These are phyloP conservation scores for Nycticebus coucang DNA, from an alignment of 2,113 vertebrate species.

Conservation along the genomic window DNA sequence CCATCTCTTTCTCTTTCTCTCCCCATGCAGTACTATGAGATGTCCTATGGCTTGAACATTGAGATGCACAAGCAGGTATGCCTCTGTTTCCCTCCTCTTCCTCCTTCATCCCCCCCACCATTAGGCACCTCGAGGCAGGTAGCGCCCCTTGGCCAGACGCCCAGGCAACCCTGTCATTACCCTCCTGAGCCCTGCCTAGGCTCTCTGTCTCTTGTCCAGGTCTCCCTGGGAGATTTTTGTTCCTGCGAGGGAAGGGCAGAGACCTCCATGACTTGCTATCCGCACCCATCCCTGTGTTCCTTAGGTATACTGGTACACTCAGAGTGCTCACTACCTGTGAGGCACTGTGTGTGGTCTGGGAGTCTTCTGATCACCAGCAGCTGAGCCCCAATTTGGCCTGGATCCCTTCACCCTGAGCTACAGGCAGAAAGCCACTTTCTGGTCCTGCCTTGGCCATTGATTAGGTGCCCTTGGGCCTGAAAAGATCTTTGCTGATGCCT, in stretches of 20 bases:
- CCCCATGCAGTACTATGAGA: slow-evolving; percentile 93
- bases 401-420: neutral
- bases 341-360: neutral
- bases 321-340: neutral
- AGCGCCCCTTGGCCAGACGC: neutral
- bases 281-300: neutral
- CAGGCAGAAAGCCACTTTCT: neutral
- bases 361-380: neutral
- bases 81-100: neutral
- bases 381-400: accelerated
- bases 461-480: accelerated
- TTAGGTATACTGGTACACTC: accelerated
- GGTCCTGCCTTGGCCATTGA: neutral
- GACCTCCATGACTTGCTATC: neutral
- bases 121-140: neutral
- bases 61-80: slow-evolving; percentile 99
- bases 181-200: neutral
- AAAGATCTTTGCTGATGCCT: no score
- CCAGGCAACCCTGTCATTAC: neutral
- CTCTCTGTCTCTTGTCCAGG: neutral
- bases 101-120: neutral
- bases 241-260: neutral
- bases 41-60: slow-evolving; percentile 97
- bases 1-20: neutral
- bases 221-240: neutral